phyloP scores from a whole-genome alignment of 2,797 vertebrate genomes.

The Benthosema pterotum region DNA sequence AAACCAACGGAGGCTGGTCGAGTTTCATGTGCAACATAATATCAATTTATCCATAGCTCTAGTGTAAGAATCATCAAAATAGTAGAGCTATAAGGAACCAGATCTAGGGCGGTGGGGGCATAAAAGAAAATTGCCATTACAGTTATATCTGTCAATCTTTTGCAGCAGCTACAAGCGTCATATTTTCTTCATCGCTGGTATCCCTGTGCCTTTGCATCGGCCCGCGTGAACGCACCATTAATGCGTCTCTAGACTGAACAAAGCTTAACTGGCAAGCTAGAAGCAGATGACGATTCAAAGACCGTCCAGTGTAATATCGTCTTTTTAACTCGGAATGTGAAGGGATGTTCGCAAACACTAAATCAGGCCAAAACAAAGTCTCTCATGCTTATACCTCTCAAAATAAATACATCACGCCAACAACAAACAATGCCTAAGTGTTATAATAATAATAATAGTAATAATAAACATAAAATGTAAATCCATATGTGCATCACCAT shows the following conservation, averaged over 20 bases:
- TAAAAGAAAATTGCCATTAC: too few relatives aligned
- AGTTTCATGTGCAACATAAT: too few relatives aligned
- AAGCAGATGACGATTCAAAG: slow-evolving; percentile 33
- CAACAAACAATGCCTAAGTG: slow-evolving; percentile 53
- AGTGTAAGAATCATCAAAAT: too few relatives aligned
- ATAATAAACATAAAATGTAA: slow-evolving; percentile 57
- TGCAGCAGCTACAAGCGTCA: too few relatives aligned
- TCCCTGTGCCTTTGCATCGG: too few relatives aligned
- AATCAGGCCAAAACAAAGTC: slow-evolving; percentile 36
- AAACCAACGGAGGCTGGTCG: too few relatives aligned
- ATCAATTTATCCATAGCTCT: too few relatives aligned
- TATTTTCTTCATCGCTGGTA: too few relatives aligned
- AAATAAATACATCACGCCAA: slow-evolving; percentile 51
- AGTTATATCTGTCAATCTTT: too few relatives aligned
- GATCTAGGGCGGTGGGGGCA: too few relatives aligned
- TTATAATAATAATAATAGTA: slow-evolving; percentile 33
- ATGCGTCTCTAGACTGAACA: slow-evolving; percentile 30
- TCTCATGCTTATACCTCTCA: slow-evolving; percentile 58
- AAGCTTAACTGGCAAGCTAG: slow-evolving; percentile 49
- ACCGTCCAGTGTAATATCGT: slow-evolving; percentile 44
- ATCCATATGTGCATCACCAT: slow-evolving; percentile 61
- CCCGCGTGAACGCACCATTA: too few relatives aligned
- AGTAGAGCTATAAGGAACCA: too few relatives aligned
- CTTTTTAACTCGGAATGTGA: slow-evolving; percentile 23
- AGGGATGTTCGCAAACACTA: slow-evolving; percentile 34